Conservation (phyloP, 2,797 vertebrate genomes). For the Meriones psammophilus region DNA sequence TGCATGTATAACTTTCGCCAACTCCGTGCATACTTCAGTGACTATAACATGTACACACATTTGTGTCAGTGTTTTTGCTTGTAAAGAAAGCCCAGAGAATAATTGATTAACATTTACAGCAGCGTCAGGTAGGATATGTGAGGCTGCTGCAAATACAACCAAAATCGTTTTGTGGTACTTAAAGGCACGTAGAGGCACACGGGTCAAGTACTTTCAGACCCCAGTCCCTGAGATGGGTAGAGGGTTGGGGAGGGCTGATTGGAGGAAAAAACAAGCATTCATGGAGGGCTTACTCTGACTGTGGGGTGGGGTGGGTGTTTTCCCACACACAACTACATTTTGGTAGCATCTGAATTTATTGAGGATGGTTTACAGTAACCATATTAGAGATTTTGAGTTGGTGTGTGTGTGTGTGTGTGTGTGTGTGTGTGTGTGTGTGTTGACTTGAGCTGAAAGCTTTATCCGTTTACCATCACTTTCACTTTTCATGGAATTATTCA, state of each 20-base stretch:
- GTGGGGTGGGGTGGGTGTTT: slow-evolving; percentile 49
- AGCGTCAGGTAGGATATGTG: slow-evolving; percentile 32
- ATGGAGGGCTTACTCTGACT: not conserved
- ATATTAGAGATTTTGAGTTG: slow-evolving; percentile 50
- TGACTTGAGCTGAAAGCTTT: slow-evolving; percentile 33
- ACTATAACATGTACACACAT: slow-evolving; percentile 83
- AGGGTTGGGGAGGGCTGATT: not conserved
- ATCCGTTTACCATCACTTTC: not conserved
- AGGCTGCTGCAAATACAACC: slow-evolving; percentile 70
- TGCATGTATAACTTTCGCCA: slow-evolving; percentile 76
- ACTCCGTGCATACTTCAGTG: slow-evolving; percentile 62
- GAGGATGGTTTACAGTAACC: slow-evolving; percentile 40
- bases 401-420: too few species aligned
- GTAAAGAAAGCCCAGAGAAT: slow-evolving; percentile 82
- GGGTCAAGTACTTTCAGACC: slow-evolving; percentile 52
- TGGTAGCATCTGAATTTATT: slow-evolving; percentile 27
- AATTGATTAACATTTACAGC: slow-evolving; percentile 85
- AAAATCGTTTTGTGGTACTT: slow-evolving; percentile 50
- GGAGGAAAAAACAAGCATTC: not conserved
- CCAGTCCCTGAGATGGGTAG: not conserved
- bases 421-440: not conserved
- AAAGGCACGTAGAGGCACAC: not conserved
- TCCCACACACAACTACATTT: not conserved
- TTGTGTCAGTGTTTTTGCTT: slow-evolving; percentile 82
- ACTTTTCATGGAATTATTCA: slow-evolving; percentile 46